Conservation (phyloP, 2,888 invertebrate genomes). For the Adela reaumurella region DNA sequence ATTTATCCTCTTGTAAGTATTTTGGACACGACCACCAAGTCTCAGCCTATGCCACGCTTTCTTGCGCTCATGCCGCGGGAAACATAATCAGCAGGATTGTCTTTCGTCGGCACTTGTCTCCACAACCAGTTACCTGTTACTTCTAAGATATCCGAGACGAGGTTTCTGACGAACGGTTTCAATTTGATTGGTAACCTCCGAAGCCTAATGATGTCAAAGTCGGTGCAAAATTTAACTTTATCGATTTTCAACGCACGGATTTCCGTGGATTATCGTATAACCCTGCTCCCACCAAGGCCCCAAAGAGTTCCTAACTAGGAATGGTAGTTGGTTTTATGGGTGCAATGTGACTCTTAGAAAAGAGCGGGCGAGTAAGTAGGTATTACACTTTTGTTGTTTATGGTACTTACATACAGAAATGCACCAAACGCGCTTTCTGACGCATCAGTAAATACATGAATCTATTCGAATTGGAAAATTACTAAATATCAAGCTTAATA, state of each 20-base stretch:
- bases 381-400: slow-evolving; percentile 5
- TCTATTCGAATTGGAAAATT: slow-evolving; percentile 9
- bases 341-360: slow-evolving; percentile 16
- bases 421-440: slow-evolving; percentile 17
- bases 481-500: slow-evolving; percentile 10
- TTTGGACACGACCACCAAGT: too few species aligned
- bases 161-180: slow-evolving; percentile 16
- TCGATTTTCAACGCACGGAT: slow-evolving; percentile 11
- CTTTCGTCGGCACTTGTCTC: slow-evolving; percentile 13
- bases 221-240: slow-evolving; percentile 14
- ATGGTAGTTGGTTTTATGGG: slow-evolving; percentile 16
- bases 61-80: too few species aligned
- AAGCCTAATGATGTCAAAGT: slow-evolving; percentile 18
- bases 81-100: too few species aligned
- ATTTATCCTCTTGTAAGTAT: too few species aligned
- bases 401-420: slow-evolving; percentile 14
- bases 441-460: slow-evolving; percentile 16
- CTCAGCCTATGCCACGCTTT: too few species aligned
- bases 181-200: slow-evolving; percentile 13
- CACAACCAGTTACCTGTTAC: slow-evolving; percentile 10
- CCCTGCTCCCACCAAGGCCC: slow-evolving; percentile 16
- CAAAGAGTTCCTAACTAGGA: slow-evolving; percentile 18
- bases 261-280: slow-evolving; percentile 13
- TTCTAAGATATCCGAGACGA: slow-evolving; percentile 16
- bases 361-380: slow-evolving; percentile 11